Evolutionary conservation across 2,888 invertebrate genomes (phyloP).

Genomic region (Tipula confusa): DNA sequence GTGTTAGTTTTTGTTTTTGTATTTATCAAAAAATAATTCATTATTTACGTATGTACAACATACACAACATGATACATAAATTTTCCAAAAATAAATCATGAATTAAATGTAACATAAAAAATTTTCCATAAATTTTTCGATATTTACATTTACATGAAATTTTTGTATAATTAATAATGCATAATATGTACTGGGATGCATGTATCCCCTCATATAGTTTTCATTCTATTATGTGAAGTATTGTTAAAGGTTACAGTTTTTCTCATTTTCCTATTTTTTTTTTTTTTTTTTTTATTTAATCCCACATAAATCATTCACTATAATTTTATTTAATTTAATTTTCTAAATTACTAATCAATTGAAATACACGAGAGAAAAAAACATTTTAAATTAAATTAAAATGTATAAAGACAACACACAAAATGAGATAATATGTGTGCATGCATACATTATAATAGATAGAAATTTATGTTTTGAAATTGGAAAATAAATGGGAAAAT

Average conservation of each 20-base stretch:
- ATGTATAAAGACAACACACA: not conserved
- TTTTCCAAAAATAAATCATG: not conserved
- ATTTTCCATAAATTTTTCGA: constrained; percentile 7
- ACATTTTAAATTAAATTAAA: not conserved
- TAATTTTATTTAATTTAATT: constrained; percentile 8
- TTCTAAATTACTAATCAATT: constrained; percentile 16
- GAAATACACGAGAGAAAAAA: not conserved
- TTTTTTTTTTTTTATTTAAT: not conserved
- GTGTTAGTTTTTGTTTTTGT: not conserved
- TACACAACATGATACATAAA: not conserved
- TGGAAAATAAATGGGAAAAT: not conserved
- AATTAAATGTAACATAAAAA: constrained; percentile 12
- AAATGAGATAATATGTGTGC: not conserved
- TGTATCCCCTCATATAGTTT: not conserved
- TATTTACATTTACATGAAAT: not conserved
- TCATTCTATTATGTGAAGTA: not conserved
- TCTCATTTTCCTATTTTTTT: not conserved
- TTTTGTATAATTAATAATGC: too few relatives aligned
- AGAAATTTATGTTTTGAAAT: not conserved
- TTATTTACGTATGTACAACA: not conserved
- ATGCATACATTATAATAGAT: not conserved
- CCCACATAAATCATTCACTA: not conserved
- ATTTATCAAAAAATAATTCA: not conserved
- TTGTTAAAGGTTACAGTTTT: not conserved
- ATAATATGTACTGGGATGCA: not conserved